Conservation (phyloP, 2,113 vertebrate genomes). For the Mellivora capensis region DNA sequence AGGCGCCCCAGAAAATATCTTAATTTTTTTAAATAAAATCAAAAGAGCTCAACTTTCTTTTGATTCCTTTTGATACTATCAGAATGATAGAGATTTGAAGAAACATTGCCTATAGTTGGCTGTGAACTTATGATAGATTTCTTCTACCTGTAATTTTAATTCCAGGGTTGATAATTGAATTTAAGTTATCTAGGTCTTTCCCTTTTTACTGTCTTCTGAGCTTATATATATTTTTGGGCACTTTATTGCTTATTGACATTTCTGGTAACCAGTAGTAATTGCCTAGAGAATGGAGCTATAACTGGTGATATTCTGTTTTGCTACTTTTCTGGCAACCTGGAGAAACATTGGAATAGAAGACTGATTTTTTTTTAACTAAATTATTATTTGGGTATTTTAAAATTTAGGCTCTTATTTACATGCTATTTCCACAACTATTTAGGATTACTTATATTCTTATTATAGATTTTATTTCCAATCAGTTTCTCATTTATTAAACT, state of each 20-base stretch:
- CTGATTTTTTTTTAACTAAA: neutral
- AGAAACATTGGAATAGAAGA: neutral
- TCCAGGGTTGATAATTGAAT: neutral
- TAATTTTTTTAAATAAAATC: neutral
- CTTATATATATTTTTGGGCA: neutral
- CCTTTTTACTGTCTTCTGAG: neutral
- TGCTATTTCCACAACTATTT: neutral
- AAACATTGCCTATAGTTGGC: neutral
- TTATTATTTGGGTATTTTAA: conserved; percentile 25
- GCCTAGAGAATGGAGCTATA: neutral
- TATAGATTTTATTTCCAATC: neutral
- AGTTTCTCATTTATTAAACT: neutral
- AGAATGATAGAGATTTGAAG: neutral
- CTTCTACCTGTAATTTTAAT: neutral
- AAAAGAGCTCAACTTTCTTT: neutral
- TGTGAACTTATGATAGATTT: neutral
- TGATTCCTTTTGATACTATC: neutral
- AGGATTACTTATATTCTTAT: neutral
- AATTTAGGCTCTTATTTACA: neutral
- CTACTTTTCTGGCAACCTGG: neutral
- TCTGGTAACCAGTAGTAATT: neutral
- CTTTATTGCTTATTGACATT: neutral
- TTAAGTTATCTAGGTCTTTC: neutral
- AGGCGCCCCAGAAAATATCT: too few relatives aligned
- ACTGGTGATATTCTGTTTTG: neutral